Conservation (phyloP, 2,797 vertebrate genomes). For the Miichthys miiuy region DNA sequence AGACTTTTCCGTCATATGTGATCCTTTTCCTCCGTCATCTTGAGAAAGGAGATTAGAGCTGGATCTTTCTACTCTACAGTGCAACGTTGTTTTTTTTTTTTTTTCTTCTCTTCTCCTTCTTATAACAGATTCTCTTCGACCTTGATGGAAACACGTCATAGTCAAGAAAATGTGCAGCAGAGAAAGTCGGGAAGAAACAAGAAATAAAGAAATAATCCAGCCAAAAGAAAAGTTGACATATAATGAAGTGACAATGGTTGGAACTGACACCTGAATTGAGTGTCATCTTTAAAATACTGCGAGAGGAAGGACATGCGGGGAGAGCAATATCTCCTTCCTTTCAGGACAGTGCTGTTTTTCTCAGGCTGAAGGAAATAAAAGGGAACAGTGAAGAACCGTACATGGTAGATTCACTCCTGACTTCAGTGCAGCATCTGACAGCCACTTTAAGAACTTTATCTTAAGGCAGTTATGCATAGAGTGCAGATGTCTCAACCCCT, state of each 20-base stretch:
- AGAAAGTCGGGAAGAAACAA: slow-evolving; percentile 31
- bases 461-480: slow-evolving; percentile 70
- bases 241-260: slow-evolving; percentile 40
- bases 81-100: slow-evolving; percentile 28
- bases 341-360: slow-evolving; percentile 49
- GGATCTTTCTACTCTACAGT: slow-evolving; percentile 64
- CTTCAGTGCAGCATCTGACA: slow-evolving; percentile 62
- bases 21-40: slow-evolving; percentile 71
- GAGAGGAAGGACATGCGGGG: slow-evolving; percentile 35
- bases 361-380: slow-evolving; percentile 54
- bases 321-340: slow-evolving; percentile 40
- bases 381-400: slow-evolving; percentile 38
- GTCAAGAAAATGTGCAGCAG: slow-evolving; percentile 39
- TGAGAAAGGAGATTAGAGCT: slow-evolving; percentile 72
- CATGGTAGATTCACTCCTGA: slow-evolving; percentile 41
- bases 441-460: slow-evolving; percentile 73
- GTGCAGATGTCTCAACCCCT: slow-evolving; percentile 47
- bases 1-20: slow-evolving; percentile 72
- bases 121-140: slow-evolving; percentile 54
- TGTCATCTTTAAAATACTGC: slow-evolving; percentile 52
- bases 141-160: slow-evolving; percentile 61
- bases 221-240: slow-evolving; percentile 54
- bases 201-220: slow-evolving; percentile 32
- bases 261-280: slow-evolving; percentile 54
- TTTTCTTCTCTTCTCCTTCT: not conserved